Evolutionary conservation across 2,888 invertebrate genomes (phyloP).

Genomic region (Drosophila maculinotata): DNA sequence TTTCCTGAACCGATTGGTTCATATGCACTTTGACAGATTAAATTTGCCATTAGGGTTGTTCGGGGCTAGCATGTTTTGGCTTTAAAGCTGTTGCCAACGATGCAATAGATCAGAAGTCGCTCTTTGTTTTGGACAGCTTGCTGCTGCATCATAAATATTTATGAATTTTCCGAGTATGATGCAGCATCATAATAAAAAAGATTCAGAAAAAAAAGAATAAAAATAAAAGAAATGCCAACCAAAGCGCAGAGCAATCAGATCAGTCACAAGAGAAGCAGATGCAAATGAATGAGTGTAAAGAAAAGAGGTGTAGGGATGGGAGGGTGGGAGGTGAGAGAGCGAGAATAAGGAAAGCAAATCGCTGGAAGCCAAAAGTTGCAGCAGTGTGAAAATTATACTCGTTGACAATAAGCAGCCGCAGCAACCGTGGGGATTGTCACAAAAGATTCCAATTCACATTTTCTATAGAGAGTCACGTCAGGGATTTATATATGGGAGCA

Average conservation of each 20-base stretch:
- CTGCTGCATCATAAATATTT: constrained; percentile 71
- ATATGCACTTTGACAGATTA: constrained; percentile 45
- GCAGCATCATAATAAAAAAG: constrained; percentile 47
- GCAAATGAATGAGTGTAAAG: constrained; percentile 13
- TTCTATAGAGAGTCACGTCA: constrained; percentile 19
- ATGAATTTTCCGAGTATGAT: constrained; percentile 61
- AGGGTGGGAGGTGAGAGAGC: too few species aligned
- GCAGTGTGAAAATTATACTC: constrained; percentile 74
- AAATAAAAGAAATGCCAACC: constrained; percentile 31
- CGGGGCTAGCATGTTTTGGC: background rate
- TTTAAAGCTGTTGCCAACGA: constrained; percentile 13
- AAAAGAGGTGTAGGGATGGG: too few species aligned
- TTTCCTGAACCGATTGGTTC: constrained; percentile 28
- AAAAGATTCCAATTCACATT: constrained; percentile 48
- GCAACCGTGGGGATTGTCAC: constrained; percentile 19
- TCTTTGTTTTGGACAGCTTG: constrained; percentile 36
- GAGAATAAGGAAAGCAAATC: constrained; percentile 1
- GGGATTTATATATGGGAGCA: constrained; percentile 3
- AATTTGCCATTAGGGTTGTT: constrained; percentile 29
- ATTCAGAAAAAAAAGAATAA: constrained; percentile 1
- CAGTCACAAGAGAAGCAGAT: constrained; percentile 44
- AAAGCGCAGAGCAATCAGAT: constrained; percentile 74
- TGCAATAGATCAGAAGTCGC: constrained; percentile 30
- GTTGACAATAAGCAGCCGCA: constrained; percentile 57
- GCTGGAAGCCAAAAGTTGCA: constrained; percentile 30